phyloP scores from a whole-genome alignment of 2,113 vertebrate species.

The Glaucomys volans region DNA sequence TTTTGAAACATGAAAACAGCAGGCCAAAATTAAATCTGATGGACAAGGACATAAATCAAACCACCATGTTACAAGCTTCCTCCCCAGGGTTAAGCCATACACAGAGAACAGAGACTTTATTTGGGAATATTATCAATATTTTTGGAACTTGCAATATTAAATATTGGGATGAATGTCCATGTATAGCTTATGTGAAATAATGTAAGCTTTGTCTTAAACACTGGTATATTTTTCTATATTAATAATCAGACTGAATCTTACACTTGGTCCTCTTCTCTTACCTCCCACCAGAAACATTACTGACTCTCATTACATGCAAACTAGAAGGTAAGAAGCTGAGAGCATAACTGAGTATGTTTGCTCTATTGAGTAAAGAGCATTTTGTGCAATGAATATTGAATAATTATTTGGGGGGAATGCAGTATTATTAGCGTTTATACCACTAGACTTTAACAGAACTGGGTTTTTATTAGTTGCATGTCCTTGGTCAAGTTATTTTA shows the following conservation, averaged over 20 bases:
- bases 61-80: neutral
- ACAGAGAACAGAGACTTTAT: conserved; percentile 27
- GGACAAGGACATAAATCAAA: neutral
- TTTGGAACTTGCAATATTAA: neutral
- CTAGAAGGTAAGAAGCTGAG: neutral
- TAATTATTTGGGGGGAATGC: conserved; percentile 38
- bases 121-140: conserved; percentile 29
- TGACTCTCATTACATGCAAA: conserved; percentile 33
- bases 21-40: conserved; percentile 8
- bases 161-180: neutral
- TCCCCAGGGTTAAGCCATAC: neutral
- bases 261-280: conserved; percentile 3
- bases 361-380: neutral
- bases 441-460: neutral
- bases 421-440: conserved; percentile 25
- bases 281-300: conserved; percentile 10
- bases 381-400: neutral
- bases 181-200: neutral
- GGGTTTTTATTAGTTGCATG: neutral
- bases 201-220: conserved; percentile 10
- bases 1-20: conserved; percentile 23
- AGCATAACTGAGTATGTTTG: conserved; percentile 20
- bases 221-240: conserved; percentile 25
- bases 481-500: neutral
- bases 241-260: conserved; percentile 25